Conservation (phyloP, 2,113 vertebrate genomes). For the Phaethornis superciliosus region DNA sequence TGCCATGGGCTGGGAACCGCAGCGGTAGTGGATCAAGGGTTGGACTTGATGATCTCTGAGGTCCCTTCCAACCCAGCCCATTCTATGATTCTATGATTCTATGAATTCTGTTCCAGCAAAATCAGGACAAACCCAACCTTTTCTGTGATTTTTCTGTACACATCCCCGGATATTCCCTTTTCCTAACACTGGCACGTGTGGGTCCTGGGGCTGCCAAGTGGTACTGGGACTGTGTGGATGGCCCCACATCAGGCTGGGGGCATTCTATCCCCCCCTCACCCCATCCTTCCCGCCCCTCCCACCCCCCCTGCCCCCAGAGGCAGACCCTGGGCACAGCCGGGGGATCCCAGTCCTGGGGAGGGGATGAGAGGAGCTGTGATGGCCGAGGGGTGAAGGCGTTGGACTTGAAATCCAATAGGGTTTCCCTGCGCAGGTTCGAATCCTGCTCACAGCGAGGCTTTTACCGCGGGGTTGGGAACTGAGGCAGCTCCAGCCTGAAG, state of each 20-base stretch:
- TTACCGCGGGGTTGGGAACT: accelerated
- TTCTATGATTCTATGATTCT: too few relatives aligned
- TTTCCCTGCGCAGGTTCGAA: constrained; percentile 1
- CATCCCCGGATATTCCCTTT: not conserved
- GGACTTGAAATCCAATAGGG: constrained; percentile 37
- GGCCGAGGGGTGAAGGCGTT: constrained; percentile 30
- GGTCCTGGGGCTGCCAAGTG: not conserved
- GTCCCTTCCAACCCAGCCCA: too few relatives aligned
- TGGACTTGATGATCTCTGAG: too few relatives aligned
- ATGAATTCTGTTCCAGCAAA: too few relatives aligned
- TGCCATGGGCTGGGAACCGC: too few relatives aligned
- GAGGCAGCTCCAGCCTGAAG: accelerated
- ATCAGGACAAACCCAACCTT: too few relatives aligned
- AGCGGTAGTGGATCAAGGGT: too few relatives aligned
- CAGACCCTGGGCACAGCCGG: too few relatives aligned
- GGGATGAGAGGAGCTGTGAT: accelerated
- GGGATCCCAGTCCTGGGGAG: accelerated
- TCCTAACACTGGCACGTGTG: accelerated
- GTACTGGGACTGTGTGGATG: not conserved
- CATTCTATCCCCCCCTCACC: not conserved
- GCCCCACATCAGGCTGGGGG: too few relatives aligned
- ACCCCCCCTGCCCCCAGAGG: not conserved
- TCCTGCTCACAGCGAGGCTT: not conserved
- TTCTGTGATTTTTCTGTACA: not conserved
- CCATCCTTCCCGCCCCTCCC: too few relatives aligned